Percentiles rank a stretch among this genome's conserved stretches.
These are phyloP conservation scores for Lissocephala sabroskyi DNA, from an alignment of 2,888 invertebrate genomes.

Conservation along the genomic window DNA sequence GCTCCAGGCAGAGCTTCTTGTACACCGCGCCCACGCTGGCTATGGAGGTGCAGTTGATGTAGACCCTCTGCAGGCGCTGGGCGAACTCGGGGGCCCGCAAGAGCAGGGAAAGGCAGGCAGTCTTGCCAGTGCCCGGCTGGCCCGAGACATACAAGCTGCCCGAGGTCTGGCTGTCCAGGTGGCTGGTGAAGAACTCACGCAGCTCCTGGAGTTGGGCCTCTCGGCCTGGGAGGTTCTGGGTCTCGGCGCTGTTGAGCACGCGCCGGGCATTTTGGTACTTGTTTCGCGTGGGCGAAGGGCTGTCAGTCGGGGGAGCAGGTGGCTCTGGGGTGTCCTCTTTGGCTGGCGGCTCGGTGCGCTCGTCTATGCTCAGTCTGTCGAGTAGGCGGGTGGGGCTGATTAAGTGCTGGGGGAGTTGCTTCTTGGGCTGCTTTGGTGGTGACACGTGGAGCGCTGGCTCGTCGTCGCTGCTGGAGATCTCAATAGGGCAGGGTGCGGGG, in stretches of 20 bases:
- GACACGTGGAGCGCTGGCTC: constrained; percentile 43
- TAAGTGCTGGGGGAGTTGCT: constrained; percentile 42
- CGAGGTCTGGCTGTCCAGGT: constrained; percentile 78
- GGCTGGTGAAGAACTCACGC: constrained; percentile 78
- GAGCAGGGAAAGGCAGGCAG: constrained; percentile 86
- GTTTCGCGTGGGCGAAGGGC: constrained; percentile 43
- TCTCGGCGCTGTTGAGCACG: constrained; percentile 69
- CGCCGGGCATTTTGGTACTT: constrained; percentile 71
- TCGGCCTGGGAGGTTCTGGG: constrained; percentile 80
- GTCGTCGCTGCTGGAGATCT: constrained; percentile 13
- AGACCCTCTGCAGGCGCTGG: constrained; percentile 75
- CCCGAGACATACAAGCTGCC: constrained; percentile 95
- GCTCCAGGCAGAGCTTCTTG: constrained; percentile 82
- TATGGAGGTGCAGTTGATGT: constrained; percentile 89
- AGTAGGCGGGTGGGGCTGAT: constrained; percentile 68
- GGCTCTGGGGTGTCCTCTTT: constrained; percentile 11
- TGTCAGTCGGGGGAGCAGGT: background rate
- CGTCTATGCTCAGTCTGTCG: constrained; percentile 68
- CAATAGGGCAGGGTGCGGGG: background rate
- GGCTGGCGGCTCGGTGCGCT: constrained; percentile 19
- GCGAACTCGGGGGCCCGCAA: constrained; percentile 76
- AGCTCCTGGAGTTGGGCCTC: constrained; percentile 84
- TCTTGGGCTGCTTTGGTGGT: constrained; percentile 67
- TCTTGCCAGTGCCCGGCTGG: constrained; percentile 96
- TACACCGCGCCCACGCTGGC: constrained; percentile 88